Evolutionary conservation across 2,888 invertebrate genomes (phyloP).

Genomic region (Phengaris arion): DNA sequence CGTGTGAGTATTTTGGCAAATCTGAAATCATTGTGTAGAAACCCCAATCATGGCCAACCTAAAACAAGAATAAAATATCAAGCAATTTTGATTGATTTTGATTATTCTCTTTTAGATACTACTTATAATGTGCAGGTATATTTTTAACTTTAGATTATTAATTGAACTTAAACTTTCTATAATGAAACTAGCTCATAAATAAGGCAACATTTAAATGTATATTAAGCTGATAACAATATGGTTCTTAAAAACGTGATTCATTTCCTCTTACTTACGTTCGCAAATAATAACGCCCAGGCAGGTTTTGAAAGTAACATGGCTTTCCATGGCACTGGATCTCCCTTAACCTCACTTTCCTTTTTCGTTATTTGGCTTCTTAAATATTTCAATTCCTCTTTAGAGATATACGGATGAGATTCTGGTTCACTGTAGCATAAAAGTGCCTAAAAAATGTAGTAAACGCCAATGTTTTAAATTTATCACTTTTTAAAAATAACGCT

Average conservation of each 20-base stretch:
- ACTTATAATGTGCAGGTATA: too few relatives aligned
- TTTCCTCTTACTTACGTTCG: slow-evolving; percentile 59
- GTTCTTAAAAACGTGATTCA: neutral
- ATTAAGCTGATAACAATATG: too few relatives aligned
- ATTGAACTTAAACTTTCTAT: too few relatives aligned
- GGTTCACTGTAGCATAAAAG: slow-evolving; percentile 54
- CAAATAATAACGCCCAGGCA: slow-evolving; percentile 80
- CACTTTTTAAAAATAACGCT: too few relatives aligned
- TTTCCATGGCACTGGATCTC: slow-evolving; percentile 80
- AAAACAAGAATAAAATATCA: slow-evolving; percentile 35
- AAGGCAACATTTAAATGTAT: too few relatives aligned
- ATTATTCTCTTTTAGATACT: too few relatives aligned
- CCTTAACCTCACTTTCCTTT: slow-evolving; percentile 44
- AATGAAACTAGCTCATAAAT: too few relatives aligned
- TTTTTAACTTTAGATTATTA: too few relatives aligned
- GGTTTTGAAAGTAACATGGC: slow-evolving; percentile 79
- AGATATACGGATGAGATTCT: slow-evolving; percentile 55
- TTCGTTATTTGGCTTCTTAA: slow-evolving; percentile 65
- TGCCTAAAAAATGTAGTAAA: slow-evolving; percentile 35
- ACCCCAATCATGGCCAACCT: slow-evolving; percentile 80
- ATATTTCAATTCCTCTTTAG: slow-evolving; percentile 55
- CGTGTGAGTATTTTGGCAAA: slow-evolving; percentile 78
- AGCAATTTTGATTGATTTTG: neutral
- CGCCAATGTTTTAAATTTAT: too few relatives aligned
- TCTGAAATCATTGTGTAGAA: slow-evolving; percentile 80